Percentiles rank a stretch among this genome's conserved stretches.
Conservation (phyloP, 2,113 vertebrate genomes). For the Toxotes chatareus region DNA sequence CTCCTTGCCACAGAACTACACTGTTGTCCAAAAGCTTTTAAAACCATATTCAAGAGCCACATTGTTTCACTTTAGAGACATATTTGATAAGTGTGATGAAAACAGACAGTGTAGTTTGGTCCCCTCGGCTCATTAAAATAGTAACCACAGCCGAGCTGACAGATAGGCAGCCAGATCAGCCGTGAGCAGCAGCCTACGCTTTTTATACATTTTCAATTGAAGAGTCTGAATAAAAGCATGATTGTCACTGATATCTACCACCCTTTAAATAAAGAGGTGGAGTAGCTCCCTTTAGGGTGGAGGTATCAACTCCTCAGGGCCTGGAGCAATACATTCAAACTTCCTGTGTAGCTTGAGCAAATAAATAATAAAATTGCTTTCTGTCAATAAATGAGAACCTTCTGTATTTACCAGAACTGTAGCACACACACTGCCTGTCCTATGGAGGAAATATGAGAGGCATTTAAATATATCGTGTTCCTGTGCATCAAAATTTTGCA, state of each 20-base stretch:
- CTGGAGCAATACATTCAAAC: background rate
- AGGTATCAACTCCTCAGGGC: background rate
- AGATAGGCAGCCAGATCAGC: background rate
- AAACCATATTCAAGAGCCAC: background rate
- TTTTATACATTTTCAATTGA: too few species aligned
- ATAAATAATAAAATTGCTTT: background rate
- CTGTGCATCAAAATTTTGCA: too few species aligned
- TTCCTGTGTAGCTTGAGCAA: background rate
- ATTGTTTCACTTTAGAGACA: background rate
- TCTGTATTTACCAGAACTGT: too few species aligned
- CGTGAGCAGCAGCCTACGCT: too few species aligned
- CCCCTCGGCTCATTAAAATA: background rate
- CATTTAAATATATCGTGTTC: too few species aligned
- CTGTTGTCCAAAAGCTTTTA: constrained; percentile 3
- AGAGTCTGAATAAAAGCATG: background rate
- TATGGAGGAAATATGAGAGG: too few species aligned
- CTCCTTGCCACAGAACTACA: background rate
- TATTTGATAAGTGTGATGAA: background rate
- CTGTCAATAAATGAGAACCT: too few species aligned
- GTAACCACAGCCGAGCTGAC: background rate
- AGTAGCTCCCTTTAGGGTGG: background rate
- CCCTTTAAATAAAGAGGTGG: background rate
- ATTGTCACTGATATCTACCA: background rate
- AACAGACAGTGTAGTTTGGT: background rate
- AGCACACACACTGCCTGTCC: too few species aligned